Conservation (phyloP, 37 sponge, comb jelly and placozoan species). For the Haliclona indistincta region DNA sequence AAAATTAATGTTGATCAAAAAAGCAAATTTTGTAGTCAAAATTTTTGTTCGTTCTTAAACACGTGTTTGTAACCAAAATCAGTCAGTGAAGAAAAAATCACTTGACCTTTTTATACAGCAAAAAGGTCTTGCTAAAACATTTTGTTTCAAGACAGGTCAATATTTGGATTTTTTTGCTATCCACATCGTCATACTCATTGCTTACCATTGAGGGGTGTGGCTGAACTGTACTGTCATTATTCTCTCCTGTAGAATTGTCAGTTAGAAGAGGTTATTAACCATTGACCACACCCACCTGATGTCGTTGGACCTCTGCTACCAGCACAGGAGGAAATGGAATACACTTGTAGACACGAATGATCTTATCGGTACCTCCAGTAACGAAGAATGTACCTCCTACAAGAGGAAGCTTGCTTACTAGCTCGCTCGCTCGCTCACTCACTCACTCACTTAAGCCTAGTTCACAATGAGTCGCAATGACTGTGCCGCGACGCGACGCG, state of each 20-base stretch:
- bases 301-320: constrained; percentile 56
- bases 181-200: background rate
- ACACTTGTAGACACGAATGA: constrained; percentile 65
- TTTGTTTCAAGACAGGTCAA: background rate
- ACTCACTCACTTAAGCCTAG: no score
- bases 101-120: no score
- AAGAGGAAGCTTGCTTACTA: background rate
- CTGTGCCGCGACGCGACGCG: no score
- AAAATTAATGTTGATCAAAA: no score
- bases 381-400: constrained; percentile 73
- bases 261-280: background rate
- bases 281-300: constrained; percentile 61
- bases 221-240: constrained; percentile 66
- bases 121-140: no score
- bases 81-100: no score
- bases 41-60: no score
- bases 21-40: no score
- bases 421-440: no score
- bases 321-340: constrained; percentile 46
- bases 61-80: no score
- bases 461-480: no score
- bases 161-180: background rate
- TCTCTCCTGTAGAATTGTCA: constrained; percentile 22
- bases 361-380: constrained; percentile 76
- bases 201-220: constrained; percentile 32